Evolutionary conservation across 1,140 invertebrate species (phyloP).

Genomic region (Ips typographus): DNA sequence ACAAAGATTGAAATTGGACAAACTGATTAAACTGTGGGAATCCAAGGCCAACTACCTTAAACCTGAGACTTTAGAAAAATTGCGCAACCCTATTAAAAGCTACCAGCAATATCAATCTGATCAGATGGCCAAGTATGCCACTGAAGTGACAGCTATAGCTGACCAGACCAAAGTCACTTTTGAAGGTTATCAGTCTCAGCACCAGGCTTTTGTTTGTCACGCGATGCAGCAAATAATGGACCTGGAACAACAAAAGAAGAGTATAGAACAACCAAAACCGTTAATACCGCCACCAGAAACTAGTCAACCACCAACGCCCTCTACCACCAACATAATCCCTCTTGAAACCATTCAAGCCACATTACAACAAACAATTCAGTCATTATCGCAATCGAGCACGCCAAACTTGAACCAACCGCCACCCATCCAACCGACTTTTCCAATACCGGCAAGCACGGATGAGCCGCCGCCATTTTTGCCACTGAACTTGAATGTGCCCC

Average conservation of each 20-base stretch:
- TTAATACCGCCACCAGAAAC: conserved; percentile 50
- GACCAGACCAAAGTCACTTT: conserved; percentile 55
- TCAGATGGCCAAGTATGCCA: conserved; percentile 75
- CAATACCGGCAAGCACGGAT: conserved; percentile 14
- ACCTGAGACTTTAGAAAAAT: conserved; percentile 77
- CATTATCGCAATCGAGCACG: conserved; percentile 38
- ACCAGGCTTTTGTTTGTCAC: conserved; percentile 92
- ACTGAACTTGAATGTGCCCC: conserved; percentile 24
- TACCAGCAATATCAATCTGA: conserved; percentile 84
- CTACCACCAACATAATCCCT: conserved; percentile 40
- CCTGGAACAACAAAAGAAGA: conserved; percentile 77
- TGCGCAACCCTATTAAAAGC: conserved; percentile 75
- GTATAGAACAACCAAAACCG: conserved; percentile 66
- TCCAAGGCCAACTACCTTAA: conserved; percentile 94
- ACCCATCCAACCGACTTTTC: conserved; percentile 31
- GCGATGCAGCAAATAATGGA: conserved; percentile 85
- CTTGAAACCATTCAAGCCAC: conserved; percentile 44
- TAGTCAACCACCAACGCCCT: conserved; percentile 42
- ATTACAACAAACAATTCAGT: conserved; percentile 45
- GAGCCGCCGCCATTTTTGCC: not conserved
- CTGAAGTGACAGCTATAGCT: conserved; percentile 63
- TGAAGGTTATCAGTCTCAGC: conserved; percentile 82
- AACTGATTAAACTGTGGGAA: conserved; percentile 92
- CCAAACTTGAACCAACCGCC: conserved; percentile 24
- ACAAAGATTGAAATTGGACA: conserved; percentile 86